Conservation (phyloP, 2,888 invertebrate species). For the Deilephila porcellus region DNA sequence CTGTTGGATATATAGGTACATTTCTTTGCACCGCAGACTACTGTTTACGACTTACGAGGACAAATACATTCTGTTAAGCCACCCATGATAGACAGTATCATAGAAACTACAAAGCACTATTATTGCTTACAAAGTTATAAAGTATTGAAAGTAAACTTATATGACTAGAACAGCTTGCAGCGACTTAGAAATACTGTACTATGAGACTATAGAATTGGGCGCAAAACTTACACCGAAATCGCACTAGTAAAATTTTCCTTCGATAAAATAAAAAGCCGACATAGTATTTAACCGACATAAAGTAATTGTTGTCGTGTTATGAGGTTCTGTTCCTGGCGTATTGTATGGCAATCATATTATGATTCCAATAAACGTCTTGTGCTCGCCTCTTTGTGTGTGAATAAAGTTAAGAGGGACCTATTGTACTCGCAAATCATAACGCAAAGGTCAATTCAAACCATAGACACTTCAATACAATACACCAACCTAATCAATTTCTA, state of each 20-base stretch:
- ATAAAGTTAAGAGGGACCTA: not conserved
- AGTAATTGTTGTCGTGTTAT: not conserved
- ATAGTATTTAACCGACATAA: not conserved
- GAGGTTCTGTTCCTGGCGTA: not conserved
- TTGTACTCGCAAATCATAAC: slow-evolving; percentile 2
- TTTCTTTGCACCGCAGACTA: not conserved
- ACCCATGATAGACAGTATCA: no score
- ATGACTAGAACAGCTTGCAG: no score
- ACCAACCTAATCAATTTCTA: not conserved
- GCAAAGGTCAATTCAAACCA: slow-evolving; percentile 30
- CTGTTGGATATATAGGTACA: slow-evolving; percentile 4
- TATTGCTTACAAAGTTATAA: no score
- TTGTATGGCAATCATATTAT: not conserved
- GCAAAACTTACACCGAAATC: no score
- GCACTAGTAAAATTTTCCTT: no score
- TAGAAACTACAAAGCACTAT: no score
- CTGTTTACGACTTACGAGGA: no score
- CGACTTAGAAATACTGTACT: no score
- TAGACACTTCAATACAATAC: not conserved
- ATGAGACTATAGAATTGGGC: no score
- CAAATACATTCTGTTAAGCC: not conserved
- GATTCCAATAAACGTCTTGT: not conserved
- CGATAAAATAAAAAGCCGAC: not conserved
- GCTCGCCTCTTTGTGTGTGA: slow-evolving; percentile 1
- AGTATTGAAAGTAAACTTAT: no score